These are phyloP conservation scores for Chrysolina haemoptera DNA, from an alignment of 2,888 invertebrate species.

Conservation along the genomic window DNA sequence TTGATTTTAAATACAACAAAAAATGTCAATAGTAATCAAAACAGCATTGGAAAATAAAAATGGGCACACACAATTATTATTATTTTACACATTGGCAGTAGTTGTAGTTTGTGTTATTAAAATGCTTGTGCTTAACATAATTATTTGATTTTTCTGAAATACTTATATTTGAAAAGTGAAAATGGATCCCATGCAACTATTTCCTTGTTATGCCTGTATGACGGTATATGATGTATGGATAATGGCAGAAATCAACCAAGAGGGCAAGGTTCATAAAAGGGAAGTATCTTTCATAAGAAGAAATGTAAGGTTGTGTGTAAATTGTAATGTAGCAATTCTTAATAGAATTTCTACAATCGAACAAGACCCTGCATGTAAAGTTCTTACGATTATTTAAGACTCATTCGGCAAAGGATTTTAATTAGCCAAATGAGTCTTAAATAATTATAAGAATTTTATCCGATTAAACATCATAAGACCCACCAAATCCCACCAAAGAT, in stretches of 20 bases:
- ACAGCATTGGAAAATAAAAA: slow-evolving; percentile 6
- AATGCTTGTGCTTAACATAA: neutral
- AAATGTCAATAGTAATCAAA: neutral
- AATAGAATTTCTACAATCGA: slow-evolving; percentile 8
- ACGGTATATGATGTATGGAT: slow-evolving; percentile 5
- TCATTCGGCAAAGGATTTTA: no score
- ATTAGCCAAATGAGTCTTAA: no score
- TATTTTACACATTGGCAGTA: neutral
- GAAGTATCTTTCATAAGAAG: neutral
- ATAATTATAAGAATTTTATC: no score
- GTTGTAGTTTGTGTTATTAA: neutral
- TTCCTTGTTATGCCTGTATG: slow-evolving; percentile 15
- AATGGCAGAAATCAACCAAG: slow-evolving; percentile 3
- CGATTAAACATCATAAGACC: no score
- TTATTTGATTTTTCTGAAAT: neutral
- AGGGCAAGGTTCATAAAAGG: slow-evolving; percentile 10
- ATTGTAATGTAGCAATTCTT: neutral
- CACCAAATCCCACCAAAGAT: neutral
- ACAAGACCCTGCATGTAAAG: slow-evolving; percentile 4
- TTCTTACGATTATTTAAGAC: no score
- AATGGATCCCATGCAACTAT: neutral
- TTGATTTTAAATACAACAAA: neutral
- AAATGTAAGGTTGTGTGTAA: neutral
- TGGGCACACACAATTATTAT: neutral
- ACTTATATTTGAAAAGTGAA: slow-evolving; percentile 8